Evolutionary conservation across 2,113 vertebrate species (phyloP), one percentile per base, ranked within the genome.

Genomic region (Gambusia holbrooki): DNA sequence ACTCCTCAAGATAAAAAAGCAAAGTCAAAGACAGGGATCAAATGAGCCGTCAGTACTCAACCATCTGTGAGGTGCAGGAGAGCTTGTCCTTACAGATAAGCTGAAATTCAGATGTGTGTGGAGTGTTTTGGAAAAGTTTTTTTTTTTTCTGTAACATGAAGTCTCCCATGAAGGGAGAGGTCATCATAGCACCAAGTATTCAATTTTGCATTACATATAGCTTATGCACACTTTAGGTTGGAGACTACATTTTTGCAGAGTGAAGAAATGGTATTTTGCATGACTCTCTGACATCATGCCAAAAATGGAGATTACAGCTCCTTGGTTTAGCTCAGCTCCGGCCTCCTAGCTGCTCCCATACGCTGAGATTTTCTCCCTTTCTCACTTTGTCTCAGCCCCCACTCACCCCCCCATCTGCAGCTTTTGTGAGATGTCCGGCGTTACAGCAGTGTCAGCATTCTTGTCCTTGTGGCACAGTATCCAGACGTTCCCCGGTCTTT

Each of bases 391-490:
- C 79, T 80, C 70, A 60, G 40, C 74, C 63, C 72, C 35, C 35
- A 7, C 33, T 10, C 69, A 27, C 69, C 29, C 62, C 77, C 82
- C 82, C 75, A 74, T 89, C 87, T 85, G 77, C 74, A 77, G 90
- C 87, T 83, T 90, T 89, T 88, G 27, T 27, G 27, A 27, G 27
- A 27, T 27, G 90, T 91, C 86, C 87, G 73, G 7, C 54, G 63
- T 87, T 85, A 71, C 69, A 83, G 92, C 92, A 63, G 69, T 78
- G 89, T 93, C 92, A 91, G 90, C 90, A 84, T 90, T 92, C 90
- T 81, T 80, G 88, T 87, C 87, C 87, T 83, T 73, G 76, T 88
- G 85, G 90, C 83, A 84, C 80, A 64, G 79, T 82, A 84, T 89
- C 83, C 83, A 90, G 88, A 82, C 87, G 83, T 84, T 90, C 69